Base-by-base conservation (phyloP, 2,113 vertebrate species). In the Mixornis gularis region DNA sequence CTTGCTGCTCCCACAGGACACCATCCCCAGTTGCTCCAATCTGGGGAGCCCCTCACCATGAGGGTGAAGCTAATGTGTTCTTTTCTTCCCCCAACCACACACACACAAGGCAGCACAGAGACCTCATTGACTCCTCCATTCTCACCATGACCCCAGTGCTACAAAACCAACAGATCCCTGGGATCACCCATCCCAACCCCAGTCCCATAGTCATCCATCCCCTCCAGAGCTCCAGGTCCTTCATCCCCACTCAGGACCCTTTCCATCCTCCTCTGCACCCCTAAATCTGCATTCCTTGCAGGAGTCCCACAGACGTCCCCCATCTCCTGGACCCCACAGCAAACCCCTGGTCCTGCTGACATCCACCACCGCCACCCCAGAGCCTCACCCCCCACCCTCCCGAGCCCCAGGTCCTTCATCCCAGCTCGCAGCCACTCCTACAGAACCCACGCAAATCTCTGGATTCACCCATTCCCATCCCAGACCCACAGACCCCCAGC, bases 181-280 rank as follows among this genome's bases (percentile, higher is more conserved):
- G 13, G 32, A 34, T 41, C n/a, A 6, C 21, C 16, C 26, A 41
- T 13, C 2, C 18, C 30, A 18, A 58, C 4, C 14, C 6, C 22
- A 14, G 13, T 4, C 29, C 12, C 29, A 14, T 0, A 63, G 20
- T 3, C 2, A 13, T 14, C 29, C 60, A 65, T 2, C 17, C 40
- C 4, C 32, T 51, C 46, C 51, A 8, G 17, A 48, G 9, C 29
- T 36, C 20, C 69, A 41, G 17, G 15, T 32, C 38, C 44, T 29
- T 52, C 66, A 41, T 8, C 4, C 15, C 19, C 0, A 0, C 43
- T 68, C 49, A 14, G 5, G 9, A 63, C 10, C 36, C 21, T n/a
- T 83, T 59, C 43, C 40, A 51, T 27, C 4, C 24, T 30, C 4
- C 49, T 53, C 22, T 14, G 29, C 29, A 52, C 20, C 24, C 38